phyloP scores from a whole-genome alignment of 92 coral and sea anemone genomes.

The Phenganax stokvisi region DNA sequence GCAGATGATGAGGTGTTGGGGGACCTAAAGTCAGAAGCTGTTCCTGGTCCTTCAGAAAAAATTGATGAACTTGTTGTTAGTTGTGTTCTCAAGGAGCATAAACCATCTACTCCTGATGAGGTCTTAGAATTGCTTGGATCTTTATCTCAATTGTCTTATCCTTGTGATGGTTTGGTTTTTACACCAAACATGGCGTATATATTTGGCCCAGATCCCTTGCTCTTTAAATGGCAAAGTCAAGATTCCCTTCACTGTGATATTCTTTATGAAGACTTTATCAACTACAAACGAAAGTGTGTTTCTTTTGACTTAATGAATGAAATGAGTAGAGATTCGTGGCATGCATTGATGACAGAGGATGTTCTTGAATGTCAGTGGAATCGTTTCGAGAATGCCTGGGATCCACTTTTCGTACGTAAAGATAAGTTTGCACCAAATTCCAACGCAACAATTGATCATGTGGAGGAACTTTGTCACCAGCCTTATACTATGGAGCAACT shows the following conservation, averaged over 20 bases:
- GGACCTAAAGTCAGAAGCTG: not conserved
- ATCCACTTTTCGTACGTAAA: slow-evolving; percentile 11
- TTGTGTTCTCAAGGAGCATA: slow-evolving; percentile 15
- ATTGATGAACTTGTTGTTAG: not conserved
- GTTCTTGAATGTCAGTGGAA: slow-evolving; percentile 26
- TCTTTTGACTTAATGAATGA: not conserved
- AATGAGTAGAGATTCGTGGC: not conserved
- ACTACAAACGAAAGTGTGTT: slow-evolving; percentile 4
- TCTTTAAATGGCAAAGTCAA: slow-evolving; percentile 27
- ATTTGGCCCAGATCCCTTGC: slow-evolving; percentile 30
- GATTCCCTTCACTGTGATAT: slow-evolving; percentile 16
- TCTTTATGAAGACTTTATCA: not conserved
- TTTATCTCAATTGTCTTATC: not conserved
- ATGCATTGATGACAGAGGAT: not conserved
- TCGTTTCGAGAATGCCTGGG: not conserved
- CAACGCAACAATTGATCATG: slow-evolving; percentile 12
- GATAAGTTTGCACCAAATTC: slow-evolving; percentile 7
- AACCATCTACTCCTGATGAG: not conserved
- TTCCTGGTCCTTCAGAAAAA: not conserved
- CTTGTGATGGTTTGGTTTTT: slow-evolving; percentile 30
- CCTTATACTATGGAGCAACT: slow-evolving; percentile 12
- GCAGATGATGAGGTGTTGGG: not conserved
- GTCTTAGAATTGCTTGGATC: not conserved
- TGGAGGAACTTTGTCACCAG: slow-evolving; percentile 7
- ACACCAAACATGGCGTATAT: slow-evolving; percentile 20